Conservation (phyloP, 2,888 invertebrate genomes). For the Drosophila pegasa region DNA sequence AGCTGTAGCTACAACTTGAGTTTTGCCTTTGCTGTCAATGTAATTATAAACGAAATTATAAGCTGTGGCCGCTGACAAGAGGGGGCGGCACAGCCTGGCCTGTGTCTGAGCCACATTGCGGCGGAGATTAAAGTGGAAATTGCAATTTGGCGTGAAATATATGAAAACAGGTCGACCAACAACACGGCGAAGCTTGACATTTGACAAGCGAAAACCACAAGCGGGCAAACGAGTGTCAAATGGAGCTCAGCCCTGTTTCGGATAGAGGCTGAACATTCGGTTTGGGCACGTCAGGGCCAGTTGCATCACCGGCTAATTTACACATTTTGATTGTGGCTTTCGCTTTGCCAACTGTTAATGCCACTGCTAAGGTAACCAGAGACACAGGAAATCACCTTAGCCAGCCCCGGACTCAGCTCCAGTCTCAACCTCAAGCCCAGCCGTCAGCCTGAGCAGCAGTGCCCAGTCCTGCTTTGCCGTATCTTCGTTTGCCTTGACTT, state of each 20-base stretch:
- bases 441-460: not conserved
- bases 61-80: constrained; percentile 62
- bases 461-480: constrained; percentile 4
- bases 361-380: constrained; percentile 16
- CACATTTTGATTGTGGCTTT: constrained; percentile 79
- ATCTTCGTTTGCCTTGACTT: constrained; percentile 20
- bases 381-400: constrained; percentile 51
- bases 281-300: constrained; percentile 29
- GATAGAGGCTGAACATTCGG: constrained; percentile 6
- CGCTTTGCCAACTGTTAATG: constrained; percentile 31
- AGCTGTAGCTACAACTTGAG: constrained; percentile 39
- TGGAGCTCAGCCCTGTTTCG: constrained; percentile 10
- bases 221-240: constrained; percentile 10
- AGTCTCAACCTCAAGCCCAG: not conserved
- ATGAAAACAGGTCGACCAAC: constrained; percentile 49
- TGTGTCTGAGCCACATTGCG: constrained; percentile 29
- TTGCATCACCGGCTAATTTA: constrained; percentile 75
- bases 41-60: constrained; percentile 79
- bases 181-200: constrained; percentile 19
- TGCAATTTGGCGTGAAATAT: constrained; percentile 73
- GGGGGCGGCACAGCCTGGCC: constrained; percentile 11
- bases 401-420: not conserved
- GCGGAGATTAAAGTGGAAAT: constrained; percentile 81
- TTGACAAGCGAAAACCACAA: constrained; percentile 39
- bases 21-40: constrained; percentile 58